These are phyloP conservation scores for Mythimna loreyi DNA, from an alignment of 2,888 invertebrate genomes.

Conservation along the genomic window DNA sequence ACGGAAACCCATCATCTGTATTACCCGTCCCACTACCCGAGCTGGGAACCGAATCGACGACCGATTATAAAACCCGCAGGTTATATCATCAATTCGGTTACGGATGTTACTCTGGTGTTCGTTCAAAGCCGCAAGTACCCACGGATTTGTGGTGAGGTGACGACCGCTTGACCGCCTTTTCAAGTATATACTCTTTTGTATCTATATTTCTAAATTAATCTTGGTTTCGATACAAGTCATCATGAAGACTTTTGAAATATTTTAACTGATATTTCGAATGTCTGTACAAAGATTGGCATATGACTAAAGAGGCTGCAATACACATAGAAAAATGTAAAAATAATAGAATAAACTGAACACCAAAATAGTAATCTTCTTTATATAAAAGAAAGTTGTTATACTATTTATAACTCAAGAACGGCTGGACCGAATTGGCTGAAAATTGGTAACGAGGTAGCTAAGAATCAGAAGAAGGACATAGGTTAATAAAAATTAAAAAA, in stretches of 20 bases:
- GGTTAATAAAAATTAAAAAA: no score
- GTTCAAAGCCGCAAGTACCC: constrained; percentile 10
- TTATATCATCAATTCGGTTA: constrained; percentile 43
- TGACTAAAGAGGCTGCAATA: not conserved
- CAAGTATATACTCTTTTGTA: constrained; percentile 8
- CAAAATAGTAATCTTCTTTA: no score
- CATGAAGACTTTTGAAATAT: not conserved
- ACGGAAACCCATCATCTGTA: not conserved
- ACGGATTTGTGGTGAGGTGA: constrained; percentile 16
- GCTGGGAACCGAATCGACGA: constrained; percentile 24
- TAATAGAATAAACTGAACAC: no score
- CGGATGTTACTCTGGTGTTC: constrained; percentile 27
- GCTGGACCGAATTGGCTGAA: no score
- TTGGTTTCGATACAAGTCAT: not conserved
- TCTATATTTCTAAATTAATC: not conserved
- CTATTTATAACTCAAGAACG: no score
- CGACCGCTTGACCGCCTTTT: constrained; percentile 59
- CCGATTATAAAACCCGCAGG: constrained; percentile 22
- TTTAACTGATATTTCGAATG: not conserved
- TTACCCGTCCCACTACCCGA: constrained; percentile 4
- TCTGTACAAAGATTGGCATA: not conserved
- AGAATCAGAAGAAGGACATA: no score
- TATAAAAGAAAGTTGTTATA: no score
- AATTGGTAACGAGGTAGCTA: no score
- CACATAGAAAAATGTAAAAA: no score